Conservation (phyloP, 2,888 invertebrate species). For the Ectemnius lituratus region DNA sequence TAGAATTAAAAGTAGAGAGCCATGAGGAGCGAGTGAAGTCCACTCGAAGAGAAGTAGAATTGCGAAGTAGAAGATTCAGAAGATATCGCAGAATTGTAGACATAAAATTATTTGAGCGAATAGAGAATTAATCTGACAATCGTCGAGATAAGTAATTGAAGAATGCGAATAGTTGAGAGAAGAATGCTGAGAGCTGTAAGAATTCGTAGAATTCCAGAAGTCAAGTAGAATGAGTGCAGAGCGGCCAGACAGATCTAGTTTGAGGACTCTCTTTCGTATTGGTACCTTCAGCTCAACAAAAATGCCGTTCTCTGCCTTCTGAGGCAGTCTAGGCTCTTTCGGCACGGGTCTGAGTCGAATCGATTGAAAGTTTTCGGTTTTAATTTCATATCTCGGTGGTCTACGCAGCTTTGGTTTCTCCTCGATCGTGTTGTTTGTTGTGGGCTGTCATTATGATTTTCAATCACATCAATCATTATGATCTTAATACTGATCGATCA, state of each 20-base stretch:
- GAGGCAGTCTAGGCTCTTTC: constrained; percentile 70
- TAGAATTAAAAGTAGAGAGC: too few relatives aligned
- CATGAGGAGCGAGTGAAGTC: too few relatives aligned
- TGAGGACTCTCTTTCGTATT: constrained; percentile 49
- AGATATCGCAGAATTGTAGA: too few relatives aligned
- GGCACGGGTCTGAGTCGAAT: constrained; percentile 82
- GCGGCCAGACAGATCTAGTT: constrained; percentile 35
- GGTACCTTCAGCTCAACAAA: constrained; percentile 73
- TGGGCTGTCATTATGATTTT: constrained; percentile 67
- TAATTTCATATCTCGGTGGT: constrained; percentile 77
- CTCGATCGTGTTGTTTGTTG: constrained; percentile 67
- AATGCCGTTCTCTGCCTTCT: constrained; percentile 70
- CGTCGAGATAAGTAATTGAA: background rate
- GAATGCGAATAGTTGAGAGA: constrained; percentile 21
- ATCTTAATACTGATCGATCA: constrained; percentile 2
- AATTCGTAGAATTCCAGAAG: background rate
- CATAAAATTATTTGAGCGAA: too few relatives aligned
- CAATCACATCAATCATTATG: constrained; percentile 28
- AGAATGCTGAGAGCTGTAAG: constrained; percentile 12
- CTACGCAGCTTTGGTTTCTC: constrained; percentile 77
- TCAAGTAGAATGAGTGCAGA: constrained; percentile 22
- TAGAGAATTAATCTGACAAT: too few relatives aligned
- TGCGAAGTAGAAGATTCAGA: too few relatives aligned
- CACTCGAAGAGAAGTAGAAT: too few relatives aligned
- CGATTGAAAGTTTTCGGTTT: constrained; percentile 81